Percentiles rank a stretch among this genome's conserved stretches.
phyloP scores from a whole-genome alignment of 2,113 vertebrate genomes.

The Scalopus aquaticus region DNA sequence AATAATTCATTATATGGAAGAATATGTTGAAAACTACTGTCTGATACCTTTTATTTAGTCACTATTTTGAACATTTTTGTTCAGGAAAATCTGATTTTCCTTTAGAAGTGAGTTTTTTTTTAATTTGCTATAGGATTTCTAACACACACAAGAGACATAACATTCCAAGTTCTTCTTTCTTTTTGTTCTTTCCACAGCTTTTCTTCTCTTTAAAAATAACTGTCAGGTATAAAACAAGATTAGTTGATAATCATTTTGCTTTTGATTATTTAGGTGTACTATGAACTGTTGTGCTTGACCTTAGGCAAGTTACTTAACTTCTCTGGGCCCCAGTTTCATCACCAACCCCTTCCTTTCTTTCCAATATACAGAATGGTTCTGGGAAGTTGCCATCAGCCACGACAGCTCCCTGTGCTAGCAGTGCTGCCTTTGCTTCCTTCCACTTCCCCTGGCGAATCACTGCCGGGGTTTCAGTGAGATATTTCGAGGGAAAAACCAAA shows the following conservation, averaged over 20 bases:
- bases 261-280: not conserved
- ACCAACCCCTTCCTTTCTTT: not conserved
- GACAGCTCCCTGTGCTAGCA: not conserved
- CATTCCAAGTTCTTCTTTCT: not conserved
- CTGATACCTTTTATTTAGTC: not conserved
- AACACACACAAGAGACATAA: not conserved
- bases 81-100: constrained; percentile 5
- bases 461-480: not conserved
- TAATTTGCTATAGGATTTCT: not conserved
- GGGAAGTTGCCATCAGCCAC: not conserved
- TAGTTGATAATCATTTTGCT: not conserved
- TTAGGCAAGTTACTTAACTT: not conserved
- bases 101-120: not conserved
- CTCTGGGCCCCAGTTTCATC: not conserved
- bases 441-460: not conserved
- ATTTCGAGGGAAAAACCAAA: not conserved
- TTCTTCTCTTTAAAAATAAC: not conserved
- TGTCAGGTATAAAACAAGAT: not conserved
- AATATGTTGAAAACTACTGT: not conserved
- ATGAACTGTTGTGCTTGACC: not conserved
- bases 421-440: not conserved
- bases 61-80: not conserved
- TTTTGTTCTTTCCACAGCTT: not conserved
- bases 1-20: not conserved
- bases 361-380: not conserved